Base-by-base conservation (phyloP, 2,888 invertebrate genomes). In the Drosophila eohydei region DNA sequence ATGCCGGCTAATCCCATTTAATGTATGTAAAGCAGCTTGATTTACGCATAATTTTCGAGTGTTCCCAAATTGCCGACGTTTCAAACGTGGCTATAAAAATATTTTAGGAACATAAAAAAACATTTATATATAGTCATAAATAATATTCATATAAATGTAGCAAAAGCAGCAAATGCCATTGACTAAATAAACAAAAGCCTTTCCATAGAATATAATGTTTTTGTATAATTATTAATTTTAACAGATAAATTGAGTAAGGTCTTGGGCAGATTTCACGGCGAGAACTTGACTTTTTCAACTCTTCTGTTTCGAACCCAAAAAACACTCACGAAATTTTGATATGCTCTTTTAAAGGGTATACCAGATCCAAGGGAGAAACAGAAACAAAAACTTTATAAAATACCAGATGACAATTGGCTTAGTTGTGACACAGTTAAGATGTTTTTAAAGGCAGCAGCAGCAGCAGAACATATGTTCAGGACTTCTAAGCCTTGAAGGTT, bases 1-100 rank as follows among this genome's bases (percentile, higher is more conserved):
- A 52, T 40, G 21, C 26, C 52, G 11, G 60, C 60, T 43, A 30
- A 48, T 38, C 58, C 58, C 38, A 48, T 48, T 58, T 40, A 58
- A 48, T 58, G 21, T 48, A 38, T 58, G 48, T 14, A 58, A 38
- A 58, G 58, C 38, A 40, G 38, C 58, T 48, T 38, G 30, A 38
- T 48, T 58, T 38, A 16, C 12, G 30, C 14, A 28, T 58, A 12
- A n/a, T 48, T 38, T 48, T 30, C 16, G 30, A 48, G 38, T 30
- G 16, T 14, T 38, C 9, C 11, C 12, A 28, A 38, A 36, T 38
- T 48, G 38, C 5, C 38, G 57, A 16, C 36, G 48, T 3, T 16
- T 8, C 0, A 36, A 28, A 36, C n/a, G 26, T 36, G 57, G 16
- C 34, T 11, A 28, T 58, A 58, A 58, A 58, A 58, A 36, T 36